Percentiles rank a stretch among this genome's conserved stretches.
These are phyloP conservation scores for Pachyseris speciosa DNA, from an alignment of 64 coral and sea anemone genomes.

Conservation along the genomic window DNA sequence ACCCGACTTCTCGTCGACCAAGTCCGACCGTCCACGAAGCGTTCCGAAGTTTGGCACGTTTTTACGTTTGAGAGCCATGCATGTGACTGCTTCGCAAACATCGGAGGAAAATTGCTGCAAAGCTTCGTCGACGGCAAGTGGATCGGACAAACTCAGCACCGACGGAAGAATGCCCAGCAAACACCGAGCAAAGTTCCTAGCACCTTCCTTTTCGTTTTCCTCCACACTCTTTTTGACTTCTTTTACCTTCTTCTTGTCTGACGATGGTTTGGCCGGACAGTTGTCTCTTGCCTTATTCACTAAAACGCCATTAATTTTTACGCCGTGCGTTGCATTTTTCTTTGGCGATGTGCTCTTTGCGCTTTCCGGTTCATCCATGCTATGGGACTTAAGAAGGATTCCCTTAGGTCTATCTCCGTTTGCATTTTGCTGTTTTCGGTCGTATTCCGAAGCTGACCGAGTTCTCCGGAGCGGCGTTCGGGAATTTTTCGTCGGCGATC, in stretches of 20 bases:
- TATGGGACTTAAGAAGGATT: slow-evolving; percentile 85
- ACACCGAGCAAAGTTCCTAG: slow-evolving; percentile 97
- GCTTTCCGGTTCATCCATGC: slow-evolving; percentile 44
- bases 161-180: slow-evolving; percentile 97
- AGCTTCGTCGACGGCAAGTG: slow-evolving; percentile 81
- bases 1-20: slow-evolving; percentile 94
- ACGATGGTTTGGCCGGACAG: slow-evolving; percentile 23
- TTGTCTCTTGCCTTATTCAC: slow-evolving; percentile 63
- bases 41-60: slow-evolving; percentile 99
- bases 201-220: slow-evolving; percentile 98
- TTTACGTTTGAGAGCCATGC: slow-evolving; percentile 96
- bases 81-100: slow-evolving; percentile 97
- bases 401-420: slow-evolving; percentile 82
- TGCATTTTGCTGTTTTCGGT: slow-evolving; percentile 80
- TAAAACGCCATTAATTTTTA: slow-evolving; percentile 96
- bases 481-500: slow-evolving; percentile 66
- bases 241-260: slow-evolving; percentile 78
- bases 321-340: slow-evolving; percentile 48
- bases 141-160: slow-evolving; percentile 82
- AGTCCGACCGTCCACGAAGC: slow-evolving; percentile 96
- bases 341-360: neutral
- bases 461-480: slow-evolving; percentile 83
- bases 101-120: slow-evolving; percentile 98
- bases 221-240: slow-evolving; percentile 93
- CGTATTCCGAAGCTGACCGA: slow-evolving; percentile 83